Evolutionary conservation across 2,888 invertebrate species (phyloP).

Genomic region (Dichetophora obliterata): DNA sequence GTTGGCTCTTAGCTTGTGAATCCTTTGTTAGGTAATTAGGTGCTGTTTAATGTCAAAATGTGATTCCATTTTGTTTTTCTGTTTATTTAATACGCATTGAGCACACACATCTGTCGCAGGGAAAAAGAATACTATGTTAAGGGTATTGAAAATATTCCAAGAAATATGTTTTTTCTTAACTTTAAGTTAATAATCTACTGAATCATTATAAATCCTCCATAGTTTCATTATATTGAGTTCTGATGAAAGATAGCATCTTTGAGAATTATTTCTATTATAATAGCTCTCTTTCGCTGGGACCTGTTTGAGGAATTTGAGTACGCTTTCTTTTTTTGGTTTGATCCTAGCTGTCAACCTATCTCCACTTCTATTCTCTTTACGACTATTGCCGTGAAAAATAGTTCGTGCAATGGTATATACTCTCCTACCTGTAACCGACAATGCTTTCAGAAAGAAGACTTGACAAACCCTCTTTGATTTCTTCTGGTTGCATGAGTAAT

Average conservation of each 20-base stretch:
- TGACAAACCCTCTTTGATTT: constrained; percentile 33
- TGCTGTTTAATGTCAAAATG: constrained; percentile 25
- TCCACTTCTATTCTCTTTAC: constrained; percentile 15
- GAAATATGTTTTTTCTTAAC: constrained; percentile 29
- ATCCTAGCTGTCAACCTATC: constrained; percentile 28
- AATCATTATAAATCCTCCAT: constrained; percentile 34
- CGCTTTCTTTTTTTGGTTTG: constrained; percentile 24
- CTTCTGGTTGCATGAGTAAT: constrained; percentile 34
- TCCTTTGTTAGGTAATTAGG: constrained; percentile 34
- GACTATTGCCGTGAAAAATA: constrained; percentile 23
- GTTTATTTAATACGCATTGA: constrained; percentile 27
- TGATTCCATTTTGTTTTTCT: constrained; percentile 22
- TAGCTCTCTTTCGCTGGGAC: not conserved
- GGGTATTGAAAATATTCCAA: constrained; percentile 36
- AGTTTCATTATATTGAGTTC: constrained; percentile 33
- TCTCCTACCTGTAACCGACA: constrained; percentile 23
- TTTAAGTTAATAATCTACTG: constrained; percentile 34
- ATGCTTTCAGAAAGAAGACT: constrained; percentile 11
- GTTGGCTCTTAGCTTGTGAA: constrained; percentile 30
- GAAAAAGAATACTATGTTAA: constrained; percentile 36
- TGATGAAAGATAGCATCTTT: constrained; percentile 36
- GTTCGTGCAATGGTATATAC: constrained; percentile 39
- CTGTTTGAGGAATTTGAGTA: constrained; percentile 32
- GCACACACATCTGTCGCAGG: constrained; percentile 33
- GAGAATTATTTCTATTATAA: not conserved